Base-by-base conservation (phyloP, 2,888 invertebrate genomes). In the Meteorus cinctellus region DNA sequence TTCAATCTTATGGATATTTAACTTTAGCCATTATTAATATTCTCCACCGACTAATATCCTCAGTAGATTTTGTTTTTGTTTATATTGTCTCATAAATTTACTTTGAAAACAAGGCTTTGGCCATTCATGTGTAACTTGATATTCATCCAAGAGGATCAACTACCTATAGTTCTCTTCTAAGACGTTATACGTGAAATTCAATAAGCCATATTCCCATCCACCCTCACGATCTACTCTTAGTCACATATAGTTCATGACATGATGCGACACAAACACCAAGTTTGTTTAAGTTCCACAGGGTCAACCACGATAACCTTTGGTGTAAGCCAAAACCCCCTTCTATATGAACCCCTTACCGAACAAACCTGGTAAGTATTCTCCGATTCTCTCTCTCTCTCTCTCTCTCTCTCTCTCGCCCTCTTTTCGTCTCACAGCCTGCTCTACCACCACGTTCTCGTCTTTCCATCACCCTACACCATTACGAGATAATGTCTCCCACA, bases 231-330 rank as follows among this genome's bases (percentile, higher is more conserved):
- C 62, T 72, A 75, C 74, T 71, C 55, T 60, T 62, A 55, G 19
- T 24, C 19, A n/a, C n/a, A 55, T 55, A 55, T 55, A 55, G 55
- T 24, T 19, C n/a, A 19, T 55, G 55, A 55, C 59, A 24, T 59
- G 45, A 70, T 70, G 69, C 51, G 66, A 69, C 69, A 27, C 65
- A 41, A 71, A 34, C 78, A 84, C 84, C 84, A 4, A 55, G 19
- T 85, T 85, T 85, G 83, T 84, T 83, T 83, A 83, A 86, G 81
- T 84, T 82, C 81, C 80, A 72, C 77, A 79, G 80, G 84, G 82
- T 85, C 83, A 76, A 69, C 78, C 80, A 72, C 78, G 84, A 85
- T 85, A 85, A 85, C 84, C 85, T 82, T 80, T 75, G 69, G 81
- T 82, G 82, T 84, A 85, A 85, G 84, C 77, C 79, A 82, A 55